Conservation (phyloP, 2,888 invertebrate genomes). For the Oxyteleia sp. region DNA sequence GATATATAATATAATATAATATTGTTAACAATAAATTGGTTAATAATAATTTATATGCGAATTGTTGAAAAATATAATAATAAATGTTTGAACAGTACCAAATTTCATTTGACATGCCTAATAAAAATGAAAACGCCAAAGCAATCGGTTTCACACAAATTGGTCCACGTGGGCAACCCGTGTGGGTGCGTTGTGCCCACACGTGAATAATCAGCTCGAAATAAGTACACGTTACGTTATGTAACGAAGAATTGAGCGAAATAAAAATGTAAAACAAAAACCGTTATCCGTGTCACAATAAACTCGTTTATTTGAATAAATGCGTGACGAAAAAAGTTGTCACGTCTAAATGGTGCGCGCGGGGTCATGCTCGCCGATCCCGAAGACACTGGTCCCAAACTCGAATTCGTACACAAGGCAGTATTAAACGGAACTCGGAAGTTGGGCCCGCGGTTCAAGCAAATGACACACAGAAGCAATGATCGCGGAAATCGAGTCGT, state of each 20-base stretch:
- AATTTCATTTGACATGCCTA: no score
- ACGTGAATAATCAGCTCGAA: slow-evolving; percentile 24
- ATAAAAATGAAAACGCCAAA: slow-evolving; percentile 7
- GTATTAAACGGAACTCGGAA: slow-evolving; percentile 38
- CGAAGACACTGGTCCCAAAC: slow-evolving; percentile 12
- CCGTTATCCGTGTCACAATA: slow-evolving; percentile 14
- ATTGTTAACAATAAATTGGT: no score
- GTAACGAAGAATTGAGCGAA: slow-evolving; percentile 6
- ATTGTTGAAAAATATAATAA: no score
- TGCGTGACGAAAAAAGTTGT: no score
- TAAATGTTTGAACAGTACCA: no score
- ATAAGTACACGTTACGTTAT: slow-evolving; percentile 41
- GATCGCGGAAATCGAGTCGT: neutral
- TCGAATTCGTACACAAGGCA: slow-evolving; percentile 42
- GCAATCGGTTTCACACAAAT: slow-evolving; percentile 42
- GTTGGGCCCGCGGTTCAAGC: slow-evolving; percentile 19
- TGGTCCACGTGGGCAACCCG: slow-evolving; percentile 53
- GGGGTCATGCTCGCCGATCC: slow-evolving; percentile 16
- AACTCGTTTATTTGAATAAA: neutral
- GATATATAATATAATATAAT: no score
- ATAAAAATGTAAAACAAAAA: slow-evolving; percentile 23
- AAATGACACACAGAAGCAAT: slow-evolving; percentile 26
- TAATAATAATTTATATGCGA: no score
- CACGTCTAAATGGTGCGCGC: no score
- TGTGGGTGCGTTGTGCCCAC: slow-evolving; percentile 47